These are phyloP conservation scores for Panzeria rudis DNA, from an alignment of 2,888 invertebrate genomes.

Conservation along the genomic window DNA sequence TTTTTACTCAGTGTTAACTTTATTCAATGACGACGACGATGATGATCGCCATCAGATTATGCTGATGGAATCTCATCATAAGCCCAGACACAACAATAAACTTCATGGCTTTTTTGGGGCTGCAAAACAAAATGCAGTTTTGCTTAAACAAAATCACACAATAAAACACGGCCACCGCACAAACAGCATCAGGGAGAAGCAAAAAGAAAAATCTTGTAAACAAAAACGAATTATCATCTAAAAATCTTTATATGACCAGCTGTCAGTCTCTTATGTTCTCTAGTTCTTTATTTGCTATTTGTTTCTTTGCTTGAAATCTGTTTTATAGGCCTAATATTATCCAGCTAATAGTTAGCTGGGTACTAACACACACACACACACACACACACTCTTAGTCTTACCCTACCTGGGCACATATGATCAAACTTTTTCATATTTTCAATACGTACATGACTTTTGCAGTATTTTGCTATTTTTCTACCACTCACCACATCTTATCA, in stretches of 20 bases:
- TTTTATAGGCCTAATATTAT: constrained; percentile 47
- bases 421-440: constrained; percentile 5
- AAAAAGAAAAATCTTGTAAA: constrained; percentile 14
- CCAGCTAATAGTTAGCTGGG: background rate
- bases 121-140: constrained; percentile 53
- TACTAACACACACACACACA: background rate
- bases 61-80: constrained; percentile 67
- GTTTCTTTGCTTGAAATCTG: constrained; percentile 34
- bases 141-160: constrained; percentile 62
- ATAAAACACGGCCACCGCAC: constrained; percentile 46
- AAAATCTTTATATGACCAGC: constrained; percentile 48
- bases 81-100: constrained; percentile 49
- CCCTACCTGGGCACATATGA: background rate
- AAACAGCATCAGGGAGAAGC: constrained; percentile 11
- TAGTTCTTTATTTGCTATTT: constrained; percentile 12
- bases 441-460: constrained; percentile 14
- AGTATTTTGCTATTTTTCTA: background rate
- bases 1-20: constrained; percentile 38
- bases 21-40: constrained; percentile 37
- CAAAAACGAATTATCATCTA: constrained; percentile 43
- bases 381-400: background rate
- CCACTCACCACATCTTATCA: constrained; percentile 55
- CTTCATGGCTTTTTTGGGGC: constrained; percentile 7
- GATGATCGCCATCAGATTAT: constrained; percentile 40
- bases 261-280: constrained; percentile 23